A percentile compares a stretch with the other conserved stretches of the same genome.
These are phyloP conservation scores for Brenthis ino DNA, from an alignment of 2,888 invertebrate species.

Conservation along the genomic window DNA sequence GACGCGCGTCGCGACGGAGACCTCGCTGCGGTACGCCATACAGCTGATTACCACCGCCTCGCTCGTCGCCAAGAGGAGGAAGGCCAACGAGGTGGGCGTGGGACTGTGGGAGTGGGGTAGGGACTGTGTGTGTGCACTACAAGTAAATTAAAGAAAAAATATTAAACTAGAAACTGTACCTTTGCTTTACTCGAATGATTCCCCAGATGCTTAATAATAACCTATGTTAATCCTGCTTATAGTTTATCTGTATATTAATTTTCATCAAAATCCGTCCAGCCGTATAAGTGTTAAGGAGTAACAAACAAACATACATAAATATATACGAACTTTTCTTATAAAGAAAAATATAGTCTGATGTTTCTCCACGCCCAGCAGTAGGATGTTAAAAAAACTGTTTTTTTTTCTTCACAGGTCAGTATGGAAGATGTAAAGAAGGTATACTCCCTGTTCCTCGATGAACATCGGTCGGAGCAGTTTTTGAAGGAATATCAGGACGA, in stretches of 20 bases:
- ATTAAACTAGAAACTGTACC: too few species aligned
- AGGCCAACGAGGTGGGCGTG: constrained; percentile 87
- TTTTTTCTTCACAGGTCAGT: constrained; percentile 76
- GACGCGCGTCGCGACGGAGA: constrained; percentile 95
- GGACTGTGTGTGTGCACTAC: too few species aligned
- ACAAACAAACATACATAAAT: too few species aligned
- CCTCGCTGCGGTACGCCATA: constrained; percentile 97
- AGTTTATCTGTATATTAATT: too few species aligned
- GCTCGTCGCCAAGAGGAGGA: constrained; percentile 95
- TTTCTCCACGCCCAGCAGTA: not conserved
- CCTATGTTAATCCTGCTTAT: too few species aligned
- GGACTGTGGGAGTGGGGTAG: too few species aligned
- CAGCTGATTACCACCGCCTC: constrained; percentile 98
- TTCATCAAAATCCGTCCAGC: too few species aligned
- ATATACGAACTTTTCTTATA: too few species aligned
- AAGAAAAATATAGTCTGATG: too few species aligned
- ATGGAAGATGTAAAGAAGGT: constrained; percentile 97
- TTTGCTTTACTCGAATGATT: too few species aligned
- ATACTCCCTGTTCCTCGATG: constrained; percentile 96
- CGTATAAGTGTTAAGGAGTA: too few species aligned
- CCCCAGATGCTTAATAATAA: not conserved
- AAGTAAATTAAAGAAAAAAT: too few species aligned
- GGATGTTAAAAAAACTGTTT: not conserved
- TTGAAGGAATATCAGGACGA: constrained; percentile 97
- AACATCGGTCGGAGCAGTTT: constrained; percentile 95